Conservation (phyloP, 2,797 vertebrate species). For the Dipus sagitta region DNA sequence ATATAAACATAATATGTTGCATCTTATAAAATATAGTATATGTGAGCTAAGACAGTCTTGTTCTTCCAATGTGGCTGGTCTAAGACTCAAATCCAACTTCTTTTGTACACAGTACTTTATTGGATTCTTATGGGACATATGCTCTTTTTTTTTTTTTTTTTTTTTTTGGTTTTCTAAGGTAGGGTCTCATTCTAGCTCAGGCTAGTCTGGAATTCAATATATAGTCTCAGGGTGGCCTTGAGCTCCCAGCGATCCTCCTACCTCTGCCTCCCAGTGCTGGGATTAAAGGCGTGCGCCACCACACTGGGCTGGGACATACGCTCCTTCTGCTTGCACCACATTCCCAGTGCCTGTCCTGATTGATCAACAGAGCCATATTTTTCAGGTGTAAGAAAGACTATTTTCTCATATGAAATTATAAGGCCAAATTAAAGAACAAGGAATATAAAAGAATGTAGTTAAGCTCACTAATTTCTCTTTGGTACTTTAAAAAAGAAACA, state of each 20-base stretch:
- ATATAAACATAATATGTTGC: not conserved
- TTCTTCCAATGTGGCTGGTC: not conserved
- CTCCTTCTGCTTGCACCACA: not conserved
- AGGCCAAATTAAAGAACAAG: not conserved
- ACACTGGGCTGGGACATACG: too few relatives aligned
- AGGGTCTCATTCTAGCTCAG: too few relatives aligned
- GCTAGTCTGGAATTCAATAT: too few relatives aligned
- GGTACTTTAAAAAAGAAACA: not conserved
- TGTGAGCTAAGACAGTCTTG: not conserved
- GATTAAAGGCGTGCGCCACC: too few relatives aligned
- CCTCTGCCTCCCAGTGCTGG: too few relatives aligned
- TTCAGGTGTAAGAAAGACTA: not conserved
- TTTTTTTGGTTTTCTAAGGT: too few relatives aligned
- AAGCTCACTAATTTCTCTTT: not conserved
- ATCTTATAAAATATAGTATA: not conserved
- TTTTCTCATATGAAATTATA: not conserved
- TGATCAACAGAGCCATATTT: not conserved
- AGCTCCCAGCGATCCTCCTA: too few relatives aligned
- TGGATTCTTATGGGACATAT: not conserved
- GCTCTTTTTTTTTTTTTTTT: not conserved
- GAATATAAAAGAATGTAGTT: not conserved
- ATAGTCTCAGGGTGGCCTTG: too few relatives aligned
- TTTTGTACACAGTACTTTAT: not conserved
- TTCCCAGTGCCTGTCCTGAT: not conserved
- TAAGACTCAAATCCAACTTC: not conserved